These are phyloP conservation scores for Synanthedon myopaeformis DNA, from an alignment of 2,888 invertebrate species.

Conservation along the genomic window DNA sequence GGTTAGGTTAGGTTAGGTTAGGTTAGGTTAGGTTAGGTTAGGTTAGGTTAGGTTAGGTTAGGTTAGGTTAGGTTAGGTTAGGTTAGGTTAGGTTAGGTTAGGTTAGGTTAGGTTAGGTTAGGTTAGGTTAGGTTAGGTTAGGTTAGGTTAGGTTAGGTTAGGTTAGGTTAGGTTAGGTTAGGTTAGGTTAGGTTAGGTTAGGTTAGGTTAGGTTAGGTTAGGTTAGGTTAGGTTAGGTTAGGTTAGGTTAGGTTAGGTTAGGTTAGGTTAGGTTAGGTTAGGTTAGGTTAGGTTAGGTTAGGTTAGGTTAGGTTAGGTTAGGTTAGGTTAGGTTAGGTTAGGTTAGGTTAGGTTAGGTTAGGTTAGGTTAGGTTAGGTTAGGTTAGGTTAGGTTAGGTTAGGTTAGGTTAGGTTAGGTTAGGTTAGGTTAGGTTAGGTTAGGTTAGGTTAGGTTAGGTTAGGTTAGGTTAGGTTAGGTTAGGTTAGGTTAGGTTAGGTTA, in stretches of 20 bases:
- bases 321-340: slow-evolving; percentile 11
- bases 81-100: slow-evolving; percentile 4
- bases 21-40: slow-evolving; percentile 6
- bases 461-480: slow-evolving; percentile 7
- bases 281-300: slow-evolving; percentile 7
- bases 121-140: slow-evolving; percentile 6
- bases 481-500: slow-evolving; percentile 7
- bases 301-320: slow-evolving; percentile 8
- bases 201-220: slow-evolving; percentile 4
- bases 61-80: slow-evolving; percentile 3
- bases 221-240: slow-evolving; percentile 7
- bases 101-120: slow-evolving; percentile 7
- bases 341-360: slow-evolving; percentile 8
- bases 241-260: slow-evolving; percentile 6
- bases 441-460: slow-evolving; percentile 6
- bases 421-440: slow-evolving; percentile 6
- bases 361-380: slow-evolving; percentile 4
- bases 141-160: slow-evolving; percentile 8
- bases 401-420: slow-evolving; percentile 1
- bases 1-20: slow-evolving; percentile 7
- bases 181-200: slow-evolving; percentile 4
- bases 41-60: slow-evolving; percentile 4
- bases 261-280: slow-evolving; percentile 8
- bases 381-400: background rate
- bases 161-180: slow-evolving; percentile 6